phyloP scores from a whole-genome alignment of 30 jellyfish, hydroid and myxozoan genomes.

The Turritopsis rubra region DNA sequence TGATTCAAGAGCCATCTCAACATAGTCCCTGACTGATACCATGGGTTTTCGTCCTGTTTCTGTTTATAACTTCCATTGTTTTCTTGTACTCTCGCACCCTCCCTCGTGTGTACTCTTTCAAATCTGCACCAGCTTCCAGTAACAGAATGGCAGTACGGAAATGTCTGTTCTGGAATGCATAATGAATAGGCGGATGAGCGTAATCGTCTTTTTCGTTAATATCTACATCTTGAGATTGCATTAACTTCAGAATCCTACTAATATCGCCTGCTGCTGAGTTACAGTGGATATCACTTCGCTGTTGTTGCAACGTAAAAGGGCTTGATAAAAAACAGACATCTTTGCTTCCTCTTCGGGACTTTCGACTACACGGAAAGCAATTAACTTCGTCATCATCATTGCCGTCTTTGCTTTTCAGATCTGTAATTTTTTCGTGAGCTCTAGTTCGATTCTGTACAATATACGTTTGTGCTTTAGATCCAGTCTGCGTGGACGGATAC shows the following conservation, averaged over 20 bases:
- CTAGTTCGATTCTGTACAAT: neutral
- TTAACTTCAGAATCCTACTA: neutral
- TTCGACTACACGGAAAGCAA: constrained; percentile 10
- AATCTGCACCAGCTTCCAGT: constrained; percentile 9
- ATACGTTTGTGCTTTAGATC: neutral
- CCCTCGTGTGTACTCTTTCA: neutral
- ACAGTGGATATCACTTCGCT: neutral
- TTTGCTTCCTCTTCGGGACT: neutral
- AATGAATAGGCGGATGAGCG: constrained; percentile 9
- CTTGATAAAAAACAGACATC: neutral
- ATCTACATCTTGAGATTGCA: neutral
- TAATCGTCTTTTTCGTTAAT: neutral
- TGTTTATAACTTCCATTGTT: neutral
- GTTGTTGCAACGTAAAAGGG: neutral
- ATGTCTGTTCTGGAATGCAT: constrained; percentile 1
- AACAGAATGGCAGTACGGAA: constrained; percentile 14
- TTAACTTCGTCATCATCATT: neutral
- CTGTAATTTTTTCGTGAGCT: neutral
- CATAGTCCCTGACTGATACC: neutral
- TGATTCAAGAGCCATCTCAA: neutral
- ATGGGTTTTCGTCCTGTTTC: neutral
- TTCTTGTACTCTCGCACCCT: neutral
- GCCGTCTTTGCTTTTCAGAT: neutral
- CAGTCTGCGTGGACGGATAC: neutral
- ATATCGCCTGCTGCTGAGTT: constrained; percentile 6